Evolutionary conservation across 2,113 vertebrate species (phyloP).

Genomic region (Dromaius novaehollandiae): DNA sequence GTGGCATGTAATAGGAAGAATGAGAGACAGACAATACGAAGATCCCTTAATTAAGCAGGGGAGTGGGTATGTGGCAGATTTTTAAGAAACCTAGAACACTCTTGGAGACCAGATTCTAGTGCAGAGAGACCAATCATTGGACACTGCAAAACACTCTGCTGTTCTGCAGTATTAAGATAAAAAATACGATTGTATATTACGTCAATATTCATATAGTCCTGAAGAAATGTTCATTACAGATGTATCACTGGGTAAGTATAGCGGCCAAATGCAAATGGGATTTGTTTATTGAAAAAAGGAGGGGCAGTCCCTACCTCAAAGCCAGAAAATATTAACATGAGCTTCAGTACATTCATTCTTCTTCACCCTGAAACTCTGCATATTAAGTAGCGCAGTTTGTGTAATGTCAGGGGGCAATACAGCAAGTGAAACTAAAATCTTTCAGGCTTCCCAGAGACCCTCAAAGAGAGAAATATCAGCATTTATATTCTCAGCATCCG

Average conservation of each 20-base stretch:
- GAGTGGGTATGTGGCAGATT: background rate
- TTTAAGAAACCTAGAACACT: background rate
- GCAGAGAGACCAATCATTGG: background rate
- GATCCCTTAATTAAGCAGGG: background rate
- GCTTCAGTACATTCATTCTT: background rate
- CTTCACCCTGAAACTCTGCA: background rate
- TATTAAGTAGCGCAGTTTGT: background rate
- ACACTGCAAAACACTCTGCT: background rate
- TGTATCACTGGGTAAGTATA: background rate
- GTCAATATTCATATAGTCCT: background rate
- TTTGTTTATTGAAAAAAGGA: background rate
- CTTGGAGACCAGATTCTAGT: background rate
- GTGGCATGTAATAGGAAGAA: background rate
- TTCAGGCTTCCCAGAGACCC: background rate
- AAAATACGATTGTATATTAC: background rate
- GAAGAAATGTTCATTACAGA: background rate
- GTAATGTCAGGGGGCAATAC: background rate
- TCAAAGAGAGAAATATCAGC: background rate
- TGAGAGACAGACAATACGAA: background rate
- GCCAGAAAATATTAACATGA: background rate
- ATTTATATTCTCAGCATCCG: background rate
- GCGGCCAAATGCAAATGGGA: background rate
- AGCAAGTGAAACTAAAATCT: background rate
- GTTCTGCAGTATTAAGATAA: background rate
- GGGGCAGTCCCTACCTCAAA: background rate